Conservation (phyloP, 1,140 invertebrate species). For the Lucilia sericata region DNA sequence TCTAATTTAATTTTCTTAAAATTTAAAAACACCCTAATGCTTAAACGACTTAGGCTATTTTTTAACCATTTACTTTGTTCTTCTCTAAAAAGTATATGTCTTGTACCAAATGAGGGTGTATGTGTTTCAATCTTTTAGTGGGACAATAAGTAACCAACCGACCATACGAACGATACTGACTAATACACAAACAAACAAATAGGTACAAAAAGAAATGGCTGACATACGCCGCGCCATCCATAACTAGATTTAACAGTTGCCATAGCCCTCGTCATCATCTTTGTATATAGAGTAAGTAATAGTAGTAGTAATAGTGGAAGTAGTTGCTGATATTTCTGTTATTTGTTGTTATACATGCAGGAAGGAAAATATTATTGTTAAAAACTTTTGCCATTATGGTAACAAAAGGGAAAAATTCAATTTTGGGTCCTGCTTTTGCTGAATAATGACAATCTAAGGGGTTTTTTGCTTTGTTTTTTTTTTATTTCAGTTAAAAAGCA, state of each 20-base stretch:
- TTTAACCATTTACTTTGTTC: not conserved
- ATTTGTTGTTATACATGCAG: not conserved
- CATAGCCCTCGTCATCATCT: not conserved
- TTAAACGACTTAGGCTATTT: not conserved
- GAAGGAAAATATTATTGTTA: slow-evolving; percentile 41
- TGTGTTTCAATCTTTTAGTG: not conserved
- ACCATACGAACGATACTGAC: not conserved
- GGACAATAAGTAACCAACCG: not conserved
- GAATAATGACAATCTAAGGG: not conserved
- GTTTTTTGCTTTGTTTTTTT: not conserved
- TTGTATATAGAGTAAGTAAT: not conserved
- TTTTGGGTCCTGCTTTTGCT: slow-evolving; percentile 14
- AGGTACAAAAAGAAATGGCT: not conserved
- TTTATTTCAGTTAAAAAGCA: not conserved
- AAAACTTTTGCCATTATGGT: slow-evolving; percentile 41
- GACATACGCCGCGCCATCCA: not conserved
- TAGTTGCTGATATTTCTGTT: not conserved
- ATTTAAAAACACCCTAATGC: too few species aligned
- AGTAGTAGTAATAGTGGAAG: not conserved
- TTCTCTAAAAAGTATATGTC: not conserved
- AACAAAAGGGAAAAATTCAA: slow-evolving; percentile 37
- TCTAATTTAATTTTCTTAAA: too few species aligned
- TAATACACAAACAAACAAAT: not conserved
- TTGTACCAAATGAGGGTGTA: not conserved
- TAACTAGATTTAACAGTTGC: not conserved